A percentile compares a stretch with the other conserved stretches of the same genome.
Evolutionary conservation across 2,797 vertebrate species (phyloP).

Genomic region (Hephaestus fuliginosus): DNA sequence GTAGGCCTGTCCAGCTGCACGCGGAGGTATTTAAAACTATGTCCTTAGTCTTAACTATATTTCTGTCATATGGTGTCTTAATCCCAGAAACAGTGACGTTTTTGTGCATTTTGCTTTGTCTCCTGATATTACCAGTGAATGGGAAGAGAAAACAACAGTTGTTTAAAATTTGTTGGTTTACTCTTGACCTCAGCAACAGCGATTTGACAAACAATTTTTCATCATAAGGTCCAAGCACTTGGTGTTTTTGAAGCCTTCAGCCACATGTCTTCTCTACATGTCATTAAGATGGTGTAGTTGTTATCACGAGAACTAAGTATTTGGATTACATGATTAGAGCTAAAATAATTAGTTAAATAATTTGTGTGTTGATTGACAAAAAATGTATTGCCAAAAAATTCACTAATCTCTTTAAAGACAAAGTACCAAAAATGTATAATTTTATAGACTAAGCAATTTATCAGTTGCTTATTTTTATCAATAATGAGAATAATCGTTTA

Average conservation of each 20-base stretch:
- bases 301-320: background rate
- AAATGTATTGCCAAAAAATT: background rate
- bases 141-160: constrained; percentile 1
- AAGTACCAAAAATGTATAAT: background rate
- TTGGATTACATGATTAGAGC: background rate
- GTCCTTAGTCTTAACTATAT: constrained; percentile 6
- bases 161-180: background rate
- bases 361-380: too few species aligned
- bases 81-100: constrained; percentile 10
- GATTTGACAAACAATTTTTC: background rate
- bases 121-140: background rate
- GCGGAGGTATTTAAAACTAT: constrained; percentile 15
- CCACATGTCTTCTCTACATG: background rate
- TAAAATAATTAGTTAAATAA: background rate
- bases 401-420: background rate
- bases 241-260: background rate
- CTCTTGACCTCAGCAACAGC: background rate
- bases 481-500: background rate
- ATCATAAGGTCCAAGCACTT: background rate
- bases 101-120: constrained; percentile 9
- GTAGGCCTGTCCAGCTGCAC: constrained; percentile 35
- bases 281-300: background rate
- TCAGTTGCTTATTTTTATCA: too few species aligned
- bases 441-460: background rate
- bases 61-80: constrained; percentile 14